Base-by-base conservation (phyloP, 2,888 invertebrate genomes). In the Phortica okadai region DNA sequence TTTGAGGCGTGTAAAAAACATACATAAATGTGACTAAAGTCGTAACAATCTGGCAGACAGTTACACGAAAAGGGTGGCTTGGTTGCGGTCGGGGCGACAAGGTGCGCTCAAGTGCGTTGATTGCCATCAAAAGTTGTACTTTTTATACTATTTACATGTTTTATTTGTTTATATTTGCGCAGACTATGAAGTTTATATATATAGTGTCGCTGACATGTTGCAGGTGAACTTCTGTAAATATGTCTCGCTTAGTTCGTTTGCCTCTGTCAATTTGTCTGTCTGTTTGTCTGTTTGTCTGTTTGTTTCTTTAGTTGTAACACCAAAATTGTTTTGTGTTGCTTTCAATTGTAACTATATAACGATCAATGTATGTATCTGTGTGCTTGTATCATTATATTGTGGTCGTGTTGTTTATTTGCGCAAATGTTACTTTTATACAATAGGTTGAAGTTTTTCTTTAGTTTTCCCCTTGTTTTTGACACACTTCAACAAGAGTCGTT, bases 31-130 rank as follows among this genome's bases (percentile, higher is more conserved):
- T 33, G 33, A 33, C 50, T 50, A 50, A 14, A 8, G 14, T 50
- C 50, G 50, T 11, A 11, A 50, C 50, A 50, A 14, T 50, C 50
- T 50, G 50, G 50, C 50, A 50, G 50, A 50, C 10, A 8, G 50
- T 50, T 50, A 14, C 6, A 11, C 14, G 2, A 50, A 14, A 50
- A 50, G 74, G 69, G 6, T 66, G 21, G 66, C 25, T 64, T 76
- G 80, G 14, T 77, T 80, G 78, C 74, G 78, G 82, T 85, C 85
- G 82, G 50, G 50, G 14, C 2, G 50, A 76, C 76, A 79, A 84
- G 83, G 80, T 87, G 86, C 82, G 79, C 79, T 84, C 82, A 85
- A 85, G 84, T 84, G 84, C 85, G 87, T 84, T 85, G 86, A 85
- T 85, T 85, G 87, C 83, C 84, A 83, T 84, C 83, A 82, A 82